Evolutionary conservation across 2,888 invertebrate species (phyloP), one percentile per base, ranked within the genome.

Genomic region (Zele albiditarsus): DNA sequence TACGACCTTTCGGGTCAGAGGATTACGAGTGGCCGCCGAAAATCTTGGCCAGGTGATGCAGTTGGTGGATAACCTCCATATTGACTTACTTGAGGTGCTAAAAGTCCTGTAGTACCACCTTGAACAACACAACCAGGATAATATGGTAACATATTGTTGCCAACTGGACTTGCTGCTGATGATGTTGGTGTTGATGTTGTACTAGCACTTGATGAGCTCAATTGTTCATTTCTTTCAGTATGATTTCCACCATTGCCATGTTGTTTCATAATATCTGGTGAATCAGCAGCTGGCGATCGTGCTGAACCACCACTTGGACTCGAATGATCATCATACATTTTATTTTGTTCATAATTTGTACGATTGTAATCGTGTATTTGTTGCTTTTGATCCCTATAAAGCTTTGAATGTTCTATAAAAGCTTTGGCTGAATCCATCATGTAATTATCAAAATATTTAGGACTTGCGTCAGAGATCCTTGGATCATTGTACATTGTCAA

Each of bases 401-500:
- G 93, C 83, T 92, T 92, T n/a, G 92, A 92, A 27, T 92, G 91
- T 83, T 92, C 92, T 83, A 92, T 92, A 88, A 94, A 95, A 0
- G 94, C 94, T 86, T 95, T 95, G 8, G 94, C 94, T 0, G 94
- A 93, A 87, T 94, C 94, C 70, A 94, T 90, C 70, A 94, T 90
- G 86, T 95, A 94, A 71, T 93, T 92, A 1, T 94, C 92, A 72
- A 92, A 87, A 82, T 92, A 92, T 80, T 92, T 92, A 1, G 92
- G 90, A 58, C 91, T 90, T 0, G 91, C 90, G 85, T 92, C 92
- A 86, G 92, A 90, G 87, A 92, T 92, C 84, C 92, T 94, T 0
- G 94, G 93, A 81, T 94, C 94, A 0, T 93, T 92, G 85, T 94
- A 94, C 94, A 94, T 94, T 76, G 94, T 91, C 91, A 92, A 91